Base-by-base conservation (phyloP, 2,113 vertebrate genomes). In the Capricornis sumatraensis region DNA sequence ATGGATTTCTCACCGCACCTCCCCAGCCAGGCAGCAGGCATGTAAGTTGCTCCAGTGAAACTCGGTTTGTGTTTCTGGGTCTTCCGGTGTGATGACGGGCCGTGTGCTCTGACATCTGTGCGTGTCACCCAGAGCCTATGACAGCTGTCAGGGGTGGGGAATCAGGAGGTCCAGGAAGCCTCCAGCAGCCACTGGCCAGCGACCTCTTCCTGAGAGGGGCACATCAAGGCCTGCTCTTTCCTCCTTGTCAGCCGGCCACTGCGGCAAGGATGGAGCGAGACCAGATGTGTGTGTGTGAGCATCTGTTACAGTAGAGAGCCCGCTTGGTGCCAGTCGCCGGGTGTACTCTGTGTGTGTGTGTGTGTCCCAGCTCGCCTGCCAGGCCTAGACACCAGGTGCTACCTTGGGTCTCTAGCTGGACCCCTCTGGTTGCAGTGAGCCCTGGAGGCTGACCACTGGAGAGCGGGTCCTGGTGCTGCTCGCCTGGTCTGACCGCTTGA, bases 71-170 rank as follows among this genome's bases (percentile, higher is more conserved):
- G 40, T 82, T 71, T 85, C 84, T 92, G 3, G 0, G 40, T 90
- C 74, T 79, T 93, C 74, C 17, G 23, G 78, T 89, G 67, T 82
- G 27, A 11, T 67, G 53, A 96, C 4, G 45, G 96, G 78, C 95
- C 71, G 17, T 89, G 97, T 95, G 47, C 30, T 83, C 28, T 6
- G 27, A 92, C 96, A 88, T 97, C 93, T 79, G 96, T 96, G 74
- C 1, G 0, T 25, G 4, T 94, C 53, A 67, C 25, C 94, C 47
- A 47, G 81, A 57, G 47, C 94, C 81, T 64, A 28, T 67, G 94
- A 89, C 96, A 96, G 97, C 93, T 95, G 76, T 91, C 84, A 5
- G 1, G 10, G 81, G 14, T 25, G 10, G 86, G 85, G 45, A 52
- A 14, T 40, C 0, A 0, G 57, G 45, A 58, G 78, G 76, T 53